Evolutionary conservation across 2,113 vertebrate genomes (phyloP), one percentile per base, ranked within the genome.

Genomic region (Copsychus sechellarum): DNA sequence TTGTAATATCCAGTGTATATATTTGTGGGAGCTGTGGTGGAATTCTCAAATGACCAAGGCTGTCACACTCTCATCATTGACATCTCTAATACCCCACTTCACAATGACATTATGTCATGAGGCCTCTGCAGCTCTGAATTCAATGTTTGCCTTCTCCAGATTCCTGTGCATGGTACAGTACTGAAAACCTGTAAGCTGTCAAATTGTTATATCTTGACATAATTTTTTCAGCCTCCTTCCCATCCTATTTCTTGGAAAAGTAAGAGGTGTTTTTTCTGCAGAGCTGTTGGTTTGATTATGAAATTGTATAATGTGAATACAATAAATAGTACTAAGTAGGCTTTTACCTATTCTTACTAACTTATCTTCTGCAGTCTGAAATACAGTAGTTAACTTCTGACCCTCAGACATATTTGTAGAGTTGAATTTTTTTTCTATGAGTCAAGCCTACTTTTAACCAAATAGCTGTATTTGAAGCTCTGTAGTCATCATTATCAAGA

Each of bases 361-460:
- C 21, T 3, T 62, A 24, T 73, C 38, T 67, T 90, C 48, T 86
- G 38, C 2, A 9, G 3, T 69, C 2, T 92, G 61, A 85, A 82
- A 60, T 65, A 48, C 31, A 76, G 57, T 24, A 81, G 48, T 57
- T 84, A 42, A 61, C 28, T 90, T 76, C 53, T 93, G 87, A 83
- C 43, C 24, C 20, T 92, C 57, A 51, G 53, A 24, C 1, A 7
- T 65, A 56, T 26, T 81, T 81, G 40, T 48, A 82, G 58, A 62
- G 15, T 14, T 74, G 19, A 25, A 62, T 5, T 8, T 34, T 42
- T 65, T 54, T n/a, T 42, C 6, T 20, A 25, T 16, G 60, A 54
- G 19, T 69, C 31, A 56, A 82, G 28, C 61, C 21, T 72, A 24
- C 42, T 86, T 91, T 88, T 82, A 74, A 64, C 54, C 53, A 57